Evolutionary conservation across 2,888 invertebrate species (phyloP), one percentile per base, ranked within the genome.

Genomic region (Rapana venosa): DNA sequence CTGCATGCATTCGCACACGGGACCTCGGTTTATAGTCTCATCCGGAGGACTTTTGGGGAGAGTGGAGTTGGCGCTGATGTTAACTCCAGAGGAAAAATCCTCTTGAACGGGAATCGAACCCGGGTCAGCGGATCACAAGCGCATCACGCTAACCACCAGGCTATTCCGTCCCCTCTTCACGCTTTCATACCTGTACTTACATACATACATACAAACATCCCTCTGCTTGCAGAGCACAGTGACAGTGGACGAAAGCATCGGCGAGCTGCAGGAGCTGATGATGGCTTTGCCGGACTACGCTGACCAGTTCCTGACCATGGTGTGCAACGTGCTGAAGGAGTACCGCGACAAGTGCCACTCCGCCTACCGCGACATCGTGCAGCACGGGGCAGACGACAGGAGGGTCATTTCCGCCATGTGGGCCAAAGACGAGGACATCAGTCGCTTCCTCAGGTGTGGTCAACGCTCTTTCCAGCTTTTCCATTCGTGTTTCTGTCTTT

Each of bases 351-450:
- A 97, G 35, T 98, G 98, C 94, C 97, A 97, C 87, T 92, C 93
- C n/a, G 97, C 98, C 0, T 98, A 98, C 96, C 97, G 97, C 91
- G 97, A 97, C 84, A 97, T 98, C 91, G 98, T 98, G 0, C 98
- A 98, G 95, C 97, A 97, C 0, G 98, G 98, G 94, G 97, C 97
- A 0, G 98, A 98, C 94, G 98, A 98, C 94, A 97, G 97, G 93
- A 96, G 97, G 91, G 97, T 98, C 90, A 98, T 98, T 93, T 98
- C 98, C 94, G 98, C 98, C 0, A 97, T 97, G 22, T 98, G 99
- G 99, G 97, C 99, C 0, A 98, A 98, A 93, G 99, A 99, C 96
- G 98, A 98, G 94, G 99, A 99, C 95, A 99, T 99, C 91, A 98
- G 98, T 95, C 97, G 99, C 89, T 98, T 99, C 96, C 97, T 99